A percentile compares a stretch with the other conserved stretches of the same genome.
phyloP scores from a whole-genome alignment of 2,888 invertebrate species.

The Zygaena filipendulae region DNA sequence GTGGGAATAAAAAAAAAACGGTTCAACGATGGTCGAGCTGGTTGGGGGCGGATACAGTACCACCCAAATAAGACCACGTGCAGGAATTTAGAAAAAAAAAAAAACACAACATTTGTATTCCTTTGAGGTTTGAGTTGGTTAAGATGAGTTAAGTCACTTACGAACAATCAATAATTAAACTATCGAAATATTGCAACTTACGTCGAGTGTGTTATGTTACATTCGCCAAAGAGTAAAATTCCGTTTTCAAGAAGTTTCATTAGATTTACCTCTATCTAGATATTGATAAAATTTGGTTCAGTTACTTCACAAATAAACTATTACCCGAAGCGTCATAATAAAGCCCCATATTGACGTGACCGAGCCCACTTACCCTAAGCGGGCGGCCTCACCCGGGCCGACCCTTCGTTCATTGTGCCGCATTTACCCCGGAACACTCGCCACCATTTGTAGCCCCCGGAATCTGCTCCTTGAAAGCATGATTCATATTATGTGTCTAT shows the following conservation, averaged over 20 bases:
- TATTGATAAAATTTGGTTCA: too few species aligned
- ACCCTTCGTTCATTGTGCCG: constrained; percentile 63
- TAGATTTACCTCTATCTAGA: too few species aligned
- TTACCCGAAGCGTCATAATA: constrained; percentile 53
- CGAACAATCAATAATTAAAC: too few species aligned
- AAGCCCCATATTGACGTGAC: constrained; percentile 62
- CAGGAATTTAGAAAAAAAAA: constrained; percentile 10
- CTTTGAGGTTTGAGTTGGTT: too few species aligned
- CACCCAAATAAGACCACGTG: constrained; percentile 35
- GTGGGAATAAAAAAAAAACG: constrained; percentile 60
- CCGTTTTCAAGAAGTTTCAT: too few species aligned
- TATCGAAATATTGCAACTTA: too few species aligned
- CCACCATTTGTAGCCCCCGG: constrained; percentile 64
- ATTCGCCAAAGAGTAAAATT: too few species aligned
- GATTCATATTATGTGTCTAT: constrained; percentile 63
- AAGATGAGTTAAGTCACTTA: too few species aligned
- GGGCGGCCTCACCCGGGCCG: constrained; percentile 39
- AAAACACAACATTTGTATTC: too few species aligned
- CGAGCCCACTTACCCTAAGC: constrained; percentile 63
- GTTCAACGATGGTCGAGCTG: constrained; percentile 36
- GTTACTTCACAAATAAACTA: constrained; percentile 59
- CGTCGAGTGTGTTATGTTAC: too few species aligned
- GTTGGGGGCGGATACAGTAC: constrained; percentile 45
- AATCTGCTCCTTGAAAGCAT: constrained; percentile 64
- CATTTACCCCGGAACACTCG: constrained; percentile 62